These are phyloP conservation scores for Leptoteleia sp. DNA, from an alignment of 1,140 invertebrate genomes.

Conservation along the genomic window DNA sequence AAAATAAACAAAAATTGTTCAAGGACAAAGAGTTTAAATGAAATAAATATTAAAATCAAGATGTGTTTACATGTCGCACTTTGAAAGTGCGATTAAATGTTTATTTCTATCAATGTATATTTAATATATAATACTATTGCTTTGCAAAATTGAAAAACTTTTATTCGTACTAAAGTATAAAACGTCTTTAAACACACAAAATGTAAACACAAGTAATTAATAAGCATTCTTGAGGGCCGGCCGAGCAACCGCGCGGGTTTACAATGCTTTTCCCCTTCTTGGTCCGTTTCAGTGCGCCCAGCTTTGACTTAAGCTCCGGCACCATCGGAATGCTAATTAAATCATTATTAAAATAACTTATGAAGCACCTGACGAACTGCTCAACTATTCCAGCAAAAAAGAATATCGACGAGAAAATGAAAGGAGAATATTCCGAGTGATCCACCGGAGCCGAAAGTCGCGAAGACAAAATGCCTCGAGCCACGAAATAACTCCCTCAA, in stretches of 20 bases:
- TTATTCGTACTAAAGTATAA: no score
- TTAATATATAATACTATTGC: no score
- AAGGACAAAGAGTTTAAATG: no score
- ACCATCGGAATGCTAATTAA: constrained; percentile 79
- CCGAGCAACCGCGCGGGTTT: constrained; percentile 57
- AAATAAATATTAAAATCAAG: no score
- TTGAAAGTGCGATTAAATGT: no score
- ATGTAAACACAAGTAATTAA: no score
- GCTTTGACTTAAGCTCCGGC: constrained; percentile 71
- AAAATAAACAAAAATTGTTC: no score
- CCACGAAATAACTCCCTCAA: constrained; percentile 45
- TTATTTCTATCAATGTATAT: no score
- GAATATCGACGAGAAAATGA: constrained; percentile 63
- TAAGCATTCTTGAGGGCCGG: constrained; percentile 74
- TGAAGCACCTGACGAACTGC: constrained; percentile 67
- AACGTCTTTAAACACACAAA: no score
- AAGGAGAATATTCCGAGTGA: constrained; percentile 64
- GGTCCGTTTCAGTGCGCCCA: constrained; percentile 52
- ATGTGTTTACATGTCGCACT: no score
- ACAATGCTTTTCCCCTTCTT: constrained; percentile 60
- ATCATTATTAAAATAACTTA: constrained; percentile 79
- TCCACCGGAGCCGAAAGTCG: constrained; percentile 43
- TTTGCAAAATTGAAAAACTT: no score
- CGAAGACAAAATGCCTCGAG: constrained; percentile 61
- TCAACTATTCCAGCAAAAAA: constrained; percentile 72